Evolutionary conservation across 1,140 invertebrate species (phyloP), one percentile per base, ranked within the genome.

Genomic region (Cecropterus lyciades): DNA sequence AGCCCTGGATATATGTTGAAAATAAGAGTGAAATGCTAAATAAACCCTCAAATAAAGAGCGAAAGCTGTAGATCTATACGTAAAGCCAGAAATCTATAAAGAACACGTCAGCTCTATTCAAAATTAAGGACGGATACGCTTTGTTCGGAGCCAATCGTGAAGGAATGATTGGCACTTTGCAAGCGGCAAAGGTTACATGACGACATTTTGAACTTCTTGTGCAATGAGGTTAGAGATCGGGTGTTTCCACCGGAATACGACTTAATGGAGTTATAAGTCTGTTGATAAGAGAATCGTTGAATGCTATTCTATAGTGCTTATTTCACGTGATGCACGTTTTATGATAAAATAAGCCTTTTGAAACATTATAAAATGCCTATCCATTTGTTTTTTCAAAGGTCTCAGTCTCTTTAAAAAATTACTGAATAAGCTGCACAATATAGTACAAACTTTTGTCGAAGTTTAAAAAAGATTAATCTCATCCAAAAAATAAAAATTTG

Each of bases 131-230:
- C 56, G 43, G 27, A 53, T 16, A 16, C 43, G 20, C 56, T 59
- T 59, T 59, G 56, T 59, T 48, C 43, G 56, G 14, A 46, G 56
- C 56, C 43, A 59, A 59, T 59, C 43, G 56, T 59, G 56, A 59
- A 48, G 56, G 43, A 45, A 59, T 59, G 56, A 59, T 59, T 59
- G 56, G 42, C 43, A 59, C 56, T 59, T 59, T 27, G 43, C 42
- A 24, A 14, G 42, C 40, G 43, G 24, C 56, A 46, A 59, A 59
- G 56, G 56, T 59, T 59, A 59, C 43, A 33, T 24, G 56, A 10
- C 10, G 56, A 59, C 56, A 59, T 59, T 59, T 42, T 46, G 56
- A 59, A 27, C 14, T 46, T 59, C 42, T 59, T 59, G 56, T 48
- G 56, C 43, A 59, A 59, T n/a, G 20, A 33, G 24, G 43, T 48